Evolutionary conservation across 2,888 invertebrate species (phyloP), one percentile per base, ranked within the genome.

Genomic region (Hemaris fuciformis): DNA sequence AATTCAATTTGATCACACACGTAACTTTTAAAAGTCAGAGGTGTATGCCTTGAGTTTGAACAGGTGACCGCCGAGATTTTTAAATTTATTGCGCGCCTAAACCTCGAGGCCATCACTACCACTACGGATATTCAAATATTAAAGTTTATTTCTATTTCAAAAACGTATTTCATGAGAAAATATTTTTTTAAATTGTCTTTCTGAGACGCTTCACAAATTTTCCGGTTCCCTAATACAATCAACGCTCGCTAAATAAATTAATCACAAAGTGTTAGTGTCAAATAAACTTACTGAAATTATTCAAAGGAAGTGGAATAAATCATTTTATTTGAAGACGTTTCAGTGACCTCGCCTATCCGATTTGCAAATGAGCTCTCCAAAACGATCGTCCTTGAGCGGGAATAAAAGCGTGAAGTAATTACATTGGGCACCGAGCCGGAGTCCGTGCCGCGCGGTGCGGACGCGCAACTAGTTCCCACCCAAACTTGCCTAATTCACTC

Each of bases 401-500:
- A 53, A 53, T 53, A 53, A 31, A 53, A 31, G 27, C 27, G 18
- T 53, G 15, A 53, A 53, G 31, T 53, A 31, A 53, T 53, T 53
- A 53, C 27, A 53, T 53, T 53, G 27, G 45, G 53, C 31, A 53
- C 48, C 48, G 25, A 27, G 15, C 27, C 18, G 53, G 53, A 22
- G 22, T 1, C 53, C 31, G 53, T 31, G 27, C 53, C 53, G 53
- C 53, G 53, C 48, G 15, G 25, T 48, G n/a, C 31, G 31, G 53
- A 31, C 18, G 18, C 31, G 31, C 53, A 53, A 53, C 53, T 53
- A 53, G 31, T 53, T 27, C 31, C 31, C 27, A 53, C 18, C 27
- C 53, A 31, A 53, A 53, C 18, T 53, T 53, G 34, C 15, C 59
- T 59, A 59, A 59, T 59, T 46, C 59, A 23, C 15, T 59, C 46